Evolutionary conservation across 1,140 invertebrate genomes (phyloP).

Genomic region (Oreohelix idahoensis): DNA sequence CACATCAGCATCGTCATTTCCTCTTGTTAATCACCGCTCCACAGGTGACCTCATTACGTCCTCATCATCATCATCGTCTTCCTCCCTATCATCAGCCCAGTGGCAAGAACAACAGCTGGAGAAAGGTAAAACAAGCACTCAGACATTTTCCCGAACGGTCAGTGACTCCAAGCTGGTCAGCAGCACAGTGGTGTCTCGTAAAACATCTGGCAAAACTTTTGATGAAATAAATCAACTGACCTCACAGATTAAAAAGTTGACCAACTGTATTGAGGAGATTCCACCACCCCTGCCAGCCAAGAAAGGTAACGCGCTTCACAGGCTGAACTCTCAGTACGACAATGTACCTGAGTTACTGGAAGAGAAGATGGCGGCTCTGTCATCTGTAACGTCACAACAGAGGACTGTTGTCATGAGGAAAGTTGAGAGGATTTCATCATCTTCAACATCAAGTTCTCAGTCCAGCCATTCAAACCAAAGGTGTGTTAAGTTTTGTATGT

Average conservation of each 20-base stretch:
- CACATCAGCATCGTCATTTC: slow-evolving; percentile 18
- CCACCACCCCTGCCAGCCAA: slow-evolving; percentile 84
- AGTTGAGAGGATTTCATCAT: slow-evolving; percentile 56
- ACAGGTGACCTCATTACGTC: slow-evolving; percentile 11
- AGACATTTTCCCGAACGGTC: slow-evolving; percentile 23
- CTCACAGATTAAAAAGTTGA: slow-evolving; percentile 63
- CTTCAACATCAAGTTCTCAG: slow-evolving; percentile 57
- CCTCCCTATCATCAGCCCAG: neutral
- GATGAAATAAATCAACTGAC: slow-evolving; percentile 68
- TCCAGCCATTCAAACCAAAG: slow-evolving; percentile 48
- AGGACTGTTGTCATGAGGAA: slow-evolving; percentile 71
- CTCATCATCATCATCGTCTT: slow-evolving; percentile 28
- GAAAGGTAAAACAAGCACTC: slow-evolving; percentile 23
- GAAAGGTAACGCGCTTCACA: slow-evolving; percentile 76
- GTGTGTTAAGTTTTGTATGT: no score
- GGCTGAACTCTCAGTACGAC: slow-evolving; percentile 83
- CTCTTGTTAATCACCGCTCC: slow-evolving; percentile 21
- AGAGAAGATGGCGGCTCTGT: slow-evolving; percentile 35
- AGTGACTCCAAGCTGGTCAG: slow-evolving; percentile 38
- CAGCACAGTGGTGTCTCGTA: slow-evolving; percentile 10
- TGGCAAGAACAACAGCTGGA: slow-evolving; percentile 10
- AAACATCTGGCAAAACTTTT: slow-evolving; percentile 46
- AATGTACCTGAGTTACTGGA: slow-evolving; percentile 72
- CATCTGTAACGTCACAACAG: slow-evolving; percentile 33
- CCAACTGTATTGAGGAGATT: slow-evolving; percentile 63